Evolutionary conservation across 1,140 invertebrate genomes (phyloP).

Genomic region (Spodoptera frugiperda): DNA sequence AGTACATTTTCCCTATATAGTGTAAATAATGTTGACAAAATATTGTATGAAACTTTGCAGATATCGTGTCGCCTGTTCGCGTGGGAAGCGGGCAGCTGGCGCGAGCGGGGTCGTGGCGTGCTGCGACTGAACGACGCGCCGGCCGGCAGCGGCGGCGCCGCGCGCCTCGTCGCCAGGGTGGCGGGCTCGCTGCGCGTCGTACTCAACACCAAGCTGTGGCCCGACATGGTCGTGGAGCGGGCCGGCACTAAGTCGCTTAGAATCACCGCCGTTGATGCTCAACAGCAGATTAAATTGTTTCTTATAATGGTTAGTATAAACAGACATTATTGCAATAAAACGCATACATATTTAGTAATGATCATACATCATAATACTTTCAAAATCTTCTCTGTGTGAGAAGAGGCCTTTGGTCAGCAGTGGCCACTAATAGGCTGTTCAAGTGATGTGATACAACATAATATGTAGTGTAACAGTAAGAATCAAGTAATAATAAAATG

Average conservation of each 20-base stretch:
- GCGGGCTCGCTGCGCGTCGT: slow-evolving; percentile 95
- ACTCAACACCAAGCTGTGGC: slow-evolving; percentile 97
- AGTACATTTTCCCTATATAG: too few species aligned
- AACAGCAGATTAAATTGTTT: slow-evolving; percentile 94
- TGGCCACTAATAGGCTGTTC: too few species aligned
- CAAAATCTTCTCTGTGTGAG: too few species aligned
- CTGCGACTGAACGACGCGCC: slow-evolving; percentile 94
- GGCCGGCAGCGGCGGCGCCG: slow-evolving; percentile 82
- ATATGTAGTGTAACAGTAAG: too few species aligned
- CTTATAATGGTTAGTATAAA: slow-evolving; percentile 90
- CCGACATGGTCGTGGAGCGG: slow-evolving; percentile 95
- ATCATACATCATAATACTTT: too few species aligned
- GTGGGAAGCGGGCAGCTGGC: slow-evolving; percentile 94
- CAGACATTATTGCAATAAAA: not conserved
- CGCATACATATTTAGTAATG: too few species aligned
- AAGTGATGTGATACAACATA: too few species aligned
- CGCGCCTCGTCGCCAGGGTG: slow-evolving; percentile 94
- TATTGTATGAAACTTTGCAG: slow-evolving; percentile 75
- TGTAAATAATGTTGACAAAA: not conserved
- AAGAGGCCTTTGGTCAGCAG: too few species aligned
- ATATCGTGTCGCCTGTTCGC: slow-evolving; percentile 96
- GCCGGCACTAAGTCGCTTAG: slow-evolving; percentile 95
- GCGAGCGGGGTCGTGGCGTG: slow-evolving; percentile 95
- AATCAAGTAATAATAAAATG: too few species aligned
- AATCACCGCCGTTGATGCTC: slow-evolving; percentile 95